phyloP scores from a whole-genome alignment of 2,888 invertebrate species.

The Xanthia icteritia region DNA sequence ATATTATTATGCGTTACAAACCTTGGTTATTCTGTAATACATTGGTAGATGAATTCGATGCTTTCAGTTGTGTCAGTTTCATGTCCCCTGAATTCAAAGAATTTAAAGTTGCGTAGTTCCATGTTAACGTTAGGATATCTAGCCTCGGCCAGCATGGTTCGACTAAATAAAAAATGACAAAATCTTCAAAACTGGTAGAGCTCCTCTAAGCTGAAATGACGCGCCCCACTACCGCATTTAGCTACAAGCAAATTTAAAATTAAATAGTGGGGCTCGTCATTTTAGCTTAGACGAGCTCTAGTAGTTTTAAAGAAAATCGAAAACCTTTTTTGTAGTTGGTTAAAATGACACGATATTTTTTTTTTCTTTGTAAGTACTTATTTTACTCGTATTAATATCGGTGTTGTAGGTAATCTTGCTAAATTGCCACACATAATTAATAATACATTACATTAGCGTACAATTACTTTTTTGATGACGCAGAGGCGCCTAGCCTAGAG shows the following conservation, averaged over 20 bases:
- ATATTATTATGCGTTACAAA: conserved; percentile 39
- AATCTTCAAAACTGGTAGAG: neutral
- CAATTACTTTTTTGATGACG: conserved; percentile 58
- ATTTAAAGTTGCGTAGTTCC: neutral
- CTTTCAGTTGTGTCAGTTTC: conserved; percentile 2
- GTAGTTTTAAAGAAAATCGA: too few species aligned
- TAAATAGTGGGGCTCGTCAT: too few species aligned
- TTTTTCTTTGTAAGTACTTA: neutral
- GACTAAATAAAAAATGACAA: neutral
- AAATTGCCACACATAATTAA: conserved; percentile 19
- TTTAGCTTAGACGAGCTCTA: too few species aligned
- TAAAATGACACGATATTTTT: neutral
- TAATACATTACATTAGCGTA: conserved; percentile 49
- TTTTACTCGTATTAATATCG: neutral
- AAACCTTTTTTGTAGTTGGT: neutral
- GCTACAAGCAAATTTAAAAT: too few species aligned
- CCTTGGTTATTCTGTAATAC: conserved; percentile 32
- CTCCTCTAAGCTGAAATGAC: too few species aligned
- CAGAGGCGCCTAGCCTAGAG: conserved; percentile 56
- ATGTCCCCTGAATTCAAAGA: neutral
- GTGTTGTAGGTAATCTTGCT: neutral
- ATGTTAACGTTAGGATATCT: neutral
- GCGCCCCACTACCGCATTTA: too few species aligned
- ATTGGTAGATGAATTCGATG: conserved; percentile 10
- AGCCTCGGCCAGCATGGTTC: neutral